These are phyloP conservation scores for Monarcha castaneiventris DNA, from an alignment of 2,113 vertebrate species.

Conservation along the genomic window DNA sequence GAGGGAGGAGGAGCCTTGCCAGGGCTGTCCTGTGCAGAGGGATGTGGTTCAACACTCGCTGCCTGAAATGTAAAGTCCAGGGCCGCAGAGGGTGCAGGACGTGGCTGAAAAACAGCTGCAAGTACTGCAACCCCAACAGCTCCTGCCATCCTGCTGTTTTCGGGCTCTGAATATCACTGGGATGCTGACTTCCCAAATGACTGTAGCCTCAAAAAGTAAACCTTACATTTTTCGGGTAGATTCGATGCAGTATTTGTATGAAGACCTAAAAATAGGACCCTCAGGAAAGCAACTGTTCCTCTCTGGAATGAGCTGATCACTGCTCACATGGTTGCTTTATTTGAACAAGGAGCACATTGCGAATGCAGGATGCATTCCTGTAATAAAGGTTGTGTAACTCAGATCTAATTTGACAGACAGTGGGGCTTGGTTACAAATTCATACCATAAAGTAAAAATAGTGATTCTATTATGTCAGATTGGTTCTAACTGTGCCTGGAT, in stretches of 20 bases:
- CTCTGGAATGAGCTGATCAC: background rate
- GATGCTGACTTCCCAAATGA: background rate
- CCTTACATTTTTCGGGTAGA: background rate
- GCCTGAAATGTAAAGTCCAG: background rate
- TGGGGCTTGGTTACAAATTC: background rate
- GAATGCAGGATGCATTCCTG: background rate
- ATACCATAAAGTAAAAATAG: background rate
- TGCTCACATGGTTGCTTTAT: background rate
- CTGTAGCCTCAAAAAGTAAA: background rate
- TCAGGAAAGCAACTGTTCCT: background rate
- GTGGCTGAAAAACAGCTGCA: fast-evolving
- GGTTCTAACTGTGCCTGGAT: background rate
- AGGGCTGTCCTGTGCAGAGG: background rate
- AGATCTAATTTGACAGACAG: background rate
- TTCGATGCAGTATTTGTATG: background rate
- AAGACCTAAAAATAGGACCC: background rate
- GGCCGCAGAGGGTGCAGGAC: background rate
- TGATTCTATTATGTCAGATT: background rate
- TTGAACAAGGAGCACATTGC: background rate
- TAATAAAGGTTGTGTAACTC: background rate
- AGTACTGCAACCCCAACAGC: background rate
- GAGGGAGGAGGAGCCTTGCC: background rate
- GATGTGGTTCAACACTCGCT: background rate
- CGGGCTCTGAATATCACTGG: fast-evolving
- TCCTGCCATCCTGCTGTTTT: background rate